Evolutionary conservation across 2,797 vertebrate species (phyloP), one percentile per base, ranked within the genome.

Genomic region (Gymnocypris eckloni): DNA sequence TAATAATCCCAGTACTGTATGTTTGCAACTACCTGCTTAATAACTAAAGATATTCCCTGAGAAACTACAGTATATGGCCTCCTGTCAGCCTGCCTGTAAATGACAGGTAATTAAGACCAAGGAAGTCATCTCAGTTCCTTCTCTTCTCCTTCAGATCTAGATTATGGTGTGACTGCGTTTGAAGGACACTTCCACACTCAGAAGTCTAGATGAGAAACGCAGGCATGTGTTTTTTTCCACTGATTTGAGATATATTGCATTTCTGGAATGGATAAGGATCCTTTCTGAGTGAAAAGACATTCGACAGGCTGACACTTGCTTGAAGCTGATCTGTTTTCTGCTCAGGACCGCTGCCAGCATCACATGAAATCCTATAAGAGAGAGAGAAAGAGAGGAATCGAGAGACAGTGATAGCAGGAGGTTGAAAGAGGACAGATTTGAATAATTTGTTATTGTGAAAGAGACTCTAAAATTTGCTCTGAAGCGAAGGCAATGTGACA

Each of bases 401-500:
- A 71, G 22, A 59, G 71, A 82, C 37, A 22, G 77, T 28, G 61
- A 59, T 37, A 48, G 41, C 20, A 61, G 45, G 64, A 77, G 72
- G 48, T 76, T 80, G 33, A 67, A 61, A 86, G 71, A 76, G 86
- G 84, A 84, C 48, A 43, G 56, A 87, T 78, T 54, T 75, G 81
- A 86, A 79, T 81, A 84, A 86, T 73, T 48, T 81, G 79, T 87
- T 76, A 80, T 76, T 79, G 67, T 76, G 59, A 83, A n/a, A 13
- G 56, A 22, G 67, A 43, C 22, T 48, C 48, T 61, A 64, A 81
- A 86, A 81, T 86, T 84, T 79, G 79, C 78, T 72, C 72, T 78
- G 28, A 75, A 89, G 78, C 18, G n/a, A 78, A 81, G 78, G 83
- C 81, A 86, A 54, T 2, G 50, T 81, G 86, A 81, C 81, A 81